Percentiles rank a stretch among this genome's conserved stretches.
These are phyloP conservation scores for Timandra comae DNA, from an alignment of 2,888 invertebrate species.

Conservation along the genomic window DNA sequence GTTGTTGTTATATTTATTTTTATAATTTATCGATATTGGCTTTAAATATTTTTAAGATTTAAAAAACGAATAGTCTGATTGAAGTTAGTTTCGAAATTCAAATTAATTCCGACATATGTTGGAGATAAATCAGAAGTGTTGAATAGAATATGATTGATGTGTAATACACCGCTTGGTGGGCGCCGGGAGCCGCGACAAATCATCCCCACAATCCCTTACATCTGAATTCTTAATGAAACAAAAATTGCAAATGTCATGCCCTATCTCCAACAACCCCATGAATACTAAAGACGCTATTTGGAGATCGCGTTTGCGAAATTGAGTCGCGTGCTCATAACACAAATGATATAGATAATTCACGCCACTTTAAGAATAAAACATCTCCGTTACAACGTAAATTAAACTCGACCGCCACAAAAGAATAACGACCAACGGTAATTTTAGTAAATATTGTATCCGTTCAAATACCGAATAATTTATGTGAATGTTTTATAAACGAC, in stretches of 20 bases:
- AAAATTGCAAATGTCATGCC: constrained; percentile 72
- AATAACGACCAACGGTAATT: constrained; percentile 1
- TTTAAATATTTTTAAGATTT: no score
- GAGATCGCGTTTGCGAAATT: constrained; percentile 60
- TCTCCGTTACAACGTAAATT: constrained; percentile 2
- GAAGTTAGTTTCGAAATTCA: no score
- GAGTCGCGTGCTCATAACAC: constrained; percentile 54
- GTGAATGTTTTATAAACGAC: no score
- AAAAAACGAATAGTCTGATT: no score
- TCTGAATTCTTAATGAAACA: constrained; percentile 73
- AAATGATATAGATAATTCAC: constrained; percentile 60
- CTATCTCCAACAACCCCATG: constrained; percentile 64
- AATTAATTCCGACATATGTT: no score
- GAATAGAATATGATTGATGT: no score
- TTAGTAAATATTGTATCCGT: not conserved
- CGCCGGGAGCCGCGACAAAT: constrained; percentile 38
- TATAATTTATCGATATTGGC: no score
- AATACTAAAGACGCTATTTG: constrained; percentile 73
- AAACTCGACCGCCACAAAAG: constrained; percentile 4
- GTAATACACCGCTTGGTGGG: no score
- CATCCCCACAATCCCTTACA: constrained; percentile 63
- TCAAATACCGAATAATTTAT: no score
- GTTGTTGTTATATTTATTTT: no score
- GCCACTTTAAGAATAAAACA: constrained; percentile 33
- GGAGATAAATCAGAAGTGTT: no score